phyloP scores from a whole-genome alignment of 2,113 vertebrate species.

The Tichodroma muraria region DNA sequence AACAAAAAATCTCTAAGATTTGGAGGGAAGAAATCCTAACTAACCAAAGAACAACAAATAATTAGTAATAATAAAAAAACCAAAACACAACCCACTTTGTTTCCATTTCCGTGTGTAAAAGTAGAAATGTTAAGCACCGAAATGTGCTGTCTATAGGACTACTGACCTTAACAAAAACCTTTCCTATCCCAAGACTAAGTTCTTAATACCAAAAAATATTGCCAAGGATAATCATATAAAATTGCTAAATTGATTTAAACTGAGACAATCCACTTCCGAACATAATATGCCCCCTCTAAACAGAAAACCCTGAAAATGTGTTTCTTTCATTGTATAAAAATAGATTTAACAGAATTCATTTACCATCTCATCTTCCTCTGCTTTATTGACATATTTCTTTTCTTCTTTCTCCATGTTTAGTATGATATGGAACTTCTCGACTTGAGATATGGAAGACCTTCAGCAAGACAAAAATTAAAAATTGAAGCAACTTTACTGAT shows the following conservation, averaged over 20 bases:
- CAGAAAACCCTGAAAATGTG: neutral
- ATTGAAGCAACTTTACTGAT: neutral
- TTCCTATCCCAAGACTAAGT: neutral
- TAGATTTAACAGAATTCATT: neutral
- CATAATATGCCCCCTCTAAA: neutral
- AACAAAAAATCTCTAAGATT: neutral
- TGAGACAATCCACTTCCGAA: neutral
- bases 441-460: conserved; percentile 58
- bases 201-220: neutral
- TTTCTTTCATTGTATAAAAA: neutral
- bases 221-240: neutral
- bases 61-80: neutral
- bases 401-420: conserved; percentile 92
- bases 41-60: neutral
- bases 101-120: neutral
- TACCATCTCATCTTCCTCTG: conserved; percentile 97
- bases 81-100: neutral
- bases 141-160: neutral
- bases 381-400: conserved; percentile 85
- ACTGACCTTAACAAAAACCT: neutral
- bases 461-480: conserved; percentile 6
- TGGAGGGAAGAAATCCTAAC: neutral
- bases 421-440: neutral
- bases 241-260: neutral
- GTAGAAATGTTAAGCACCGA: neutral